Evolutionary conservation across 2,113 vertebrate genomes (phyloP), one percentile per base, ranked within the genome.

Genomic region (Vanacampus margaritifer): DNA sequence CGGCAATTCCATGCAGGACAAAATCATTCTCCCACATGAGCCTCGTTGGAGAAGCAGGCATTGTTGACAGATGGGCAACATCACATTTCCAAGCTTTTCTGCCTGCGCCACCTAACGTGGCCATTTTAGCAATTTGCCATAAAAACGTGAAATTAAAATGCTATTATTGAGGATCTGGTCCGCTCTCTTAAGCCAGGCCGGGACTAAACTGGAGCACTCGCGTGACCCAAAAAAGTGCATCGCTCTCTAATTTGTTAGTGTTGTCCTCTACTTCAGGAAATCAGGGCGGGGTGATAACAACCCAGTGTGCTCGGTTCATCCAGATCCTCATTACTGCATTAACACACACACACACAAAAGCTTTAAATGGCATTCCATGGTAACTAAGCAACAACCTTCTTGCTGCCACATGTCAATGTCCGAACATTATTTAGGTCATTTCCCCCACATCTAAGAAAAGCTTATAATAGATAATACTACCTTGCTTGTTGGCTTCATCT

Each of bases 201-300:
- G 5, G 24, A 58, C 72, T 64, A 71, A 76, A 64, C 23, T 68
- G 53, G 53, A 83, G 28, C 61, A 12, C 58, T 43, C 41, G 26
- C 69, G 61, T 82, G 81, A 76, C 75, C 79, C 74, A 79, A 65
- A 85, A 75, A 80, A 60, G 59, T 68, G 75, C 56, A 78, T 86
- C 79, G 70, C 13, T 56, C 57, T 56, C 51, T 69, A 76, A 79
- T 36, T 36, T 59, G 57, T 84, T 84, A 63, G 74, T 67, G 68
- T 62, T 81, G 36, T 67, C 71, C 37, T 68, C 53, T 2, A 35
- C 64, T 60, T 74, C 41, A 24, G 56, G 66, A 59, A 67, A 72
- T 45, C 48, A 76, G 36, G 59, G 53, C 14, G 32, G 13, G n/a
- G 65, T 23, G 48, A 21, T 11, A n/a, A 60, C 53, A 75, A 76